Base-by-base conservation (phyloP, 2,113 vertebrate genomes). In the Python bivittatus region DNA sequence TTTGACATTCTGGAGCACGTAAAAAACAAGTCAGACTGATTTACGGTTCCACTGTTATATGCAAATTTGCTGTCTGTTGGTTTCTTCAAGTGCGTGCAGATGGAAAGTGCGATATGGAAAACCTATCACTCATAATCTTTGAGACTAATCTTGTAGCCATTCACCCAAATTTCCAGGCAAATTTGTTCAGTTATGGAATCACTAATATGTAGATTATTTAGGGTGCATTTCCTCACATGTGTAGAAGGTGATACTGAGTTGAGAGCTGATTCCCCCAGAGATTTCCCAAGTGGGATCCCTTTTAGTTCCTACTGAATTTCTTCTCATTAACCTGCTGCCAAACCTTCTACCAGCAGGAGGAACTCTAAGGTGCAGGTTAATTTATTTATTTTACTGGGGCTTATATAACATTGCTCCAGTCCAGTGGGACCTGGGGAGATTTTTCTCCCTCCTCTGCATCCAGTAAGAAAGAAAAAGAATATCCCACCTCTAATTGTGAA, bases 211-310 rank as follows among this genome's bases (percentile, higher is more conserved):
- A 86, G n/a, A 68, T 68, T 64, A 68, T 54, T 52, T 33, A 38
- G 54, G 23, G 29, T n/a, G n/a, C 0, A 0, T 94, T 42, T 27
- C 9, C 33, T 33, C 56, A 94, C 15, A 38, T 20, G n/a, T 79
- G n/a, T 79, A 79, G 33, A 79, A 79, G 38, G 68, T 33, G 20
- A 79, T 79, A 38, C 68, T 79, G 5, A 57, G 56, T 57, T 57
- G 56, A 33, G 64, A 72, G 13, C 64, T 72, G n/a, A 38, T 79
- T 79, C 68, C 15, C 68, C 68, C 33, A 79, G 29, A 79, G 68
- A 20, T 79, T 79, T 79, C 33, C 13, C n/a, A 79, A 79, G 2
- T 79, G n/a, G 38, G 68, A 79, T 38, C n/a, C 48, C 38, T 79
- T 79, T 38, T 20, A 38, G 15, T 79, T 79, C 68, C 68, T 79